These are phyloP conservation scores for Drosophila sordidula DNA, from an alignment of 2,888 invertebrate species.

Conservation along the genomic window DNA sequence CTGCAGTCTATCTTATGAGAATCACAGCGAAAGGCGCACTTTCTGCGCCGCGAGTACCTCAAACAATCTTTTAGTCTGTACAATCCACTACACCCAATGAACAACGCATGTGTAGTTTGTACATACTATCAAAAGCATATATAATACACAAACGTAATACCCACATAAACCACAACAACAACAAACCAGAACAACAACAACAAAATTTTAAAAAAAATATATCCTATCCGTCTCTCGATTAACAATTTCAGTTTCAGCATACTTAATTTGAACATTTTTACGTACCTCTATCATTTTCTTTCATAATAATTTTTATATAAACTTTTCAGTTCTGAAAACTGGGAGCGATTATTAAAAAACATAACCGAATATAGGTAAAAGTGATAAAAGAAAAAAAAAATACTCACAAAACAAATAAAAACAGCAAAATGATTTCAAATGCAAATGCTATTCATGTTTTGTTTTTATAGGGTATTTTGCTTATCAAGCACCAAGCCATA, in stretches of 20 bases:
- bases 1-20: conserved; percentile 13
- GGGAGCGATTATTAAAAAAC: conserved; percentile 86
- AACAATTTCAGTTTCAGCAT: conserved; percentile 58
- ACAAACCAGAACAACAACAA: conserved; percentile 1
- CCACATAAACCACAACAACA: conserved; percentile 9
- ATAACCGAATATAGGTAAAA: conserved; percentile 86
- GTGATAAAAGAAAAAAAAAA: conserved; percentile 40
- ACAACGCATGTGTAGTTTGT: conserved; percentile 42
- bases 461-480: conserved; percentile 56
- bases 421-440: conserved; percentile 51
- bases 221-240: conserved; percentile 50
- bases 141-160: conserved; percentile 16
- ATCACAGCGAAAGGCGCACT: conserved; percentile 27
- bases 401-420: conserved; percentile 28
- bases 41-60: background rate
- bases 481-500: conserved; percentile 54
- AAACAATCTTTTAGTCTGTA: conserved; percentile 22
- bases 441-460: conserved; percentile 64
- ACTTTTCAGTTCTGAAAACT: conserved; percentile 86
- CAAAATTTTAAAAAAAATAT: background rate
- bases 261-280: conserved; percentile 56
- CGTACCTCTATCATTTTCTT: conserved; percentile 62
- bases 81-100: conserved; percentile 29
- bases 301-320: conserved; percentile 79
- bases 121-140: conserved; percentile 28